Evolutionary conservation across 92 coral and sea anemone genomes (phyloP).

Genomic region (Actinernus sp.): DNA sequence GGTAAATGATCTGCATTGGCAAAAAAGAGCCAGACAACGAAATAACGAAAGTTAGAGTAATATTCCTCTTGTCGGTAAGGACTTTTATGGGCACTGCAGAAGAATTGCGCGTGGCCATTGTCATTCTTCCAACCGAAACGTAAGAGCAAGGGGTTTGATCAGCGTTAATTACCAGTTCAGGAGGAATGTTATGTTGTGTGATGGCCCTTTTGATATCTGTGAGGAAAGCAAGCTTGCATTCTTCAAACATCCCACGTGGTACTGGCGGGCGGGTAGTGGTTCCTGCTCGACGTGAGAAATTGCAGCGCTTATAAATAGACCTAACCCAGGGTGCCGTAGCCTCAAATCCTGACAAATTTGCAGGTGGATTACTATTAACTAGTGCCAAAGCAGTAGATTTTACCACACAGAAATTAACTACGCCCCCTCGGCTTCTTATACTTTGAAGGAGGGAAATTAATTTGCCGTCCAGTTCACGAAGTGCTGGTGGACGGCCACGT

Average conservation of each 20-base stretch:
- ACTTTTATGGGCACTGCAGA: constrained; percentile 48
- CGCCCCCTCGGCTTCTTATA: constrained; percentile 60
- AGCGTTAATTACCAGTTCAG: constrained; percentile 54
- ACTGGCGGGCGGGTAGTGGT: constrained; percentile 65
- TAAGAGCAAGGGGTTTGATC: constrained; percentile 61
- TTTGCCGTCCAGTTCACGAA: constrained; percentile 56
- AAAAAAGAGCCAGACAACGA: constrained; percentile 42
- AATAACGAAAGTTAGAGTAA: constrained; percentile 48
- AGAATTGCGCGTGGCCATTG: constrained; percentile 53
- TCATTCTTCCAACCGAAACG: constrained; percentile 64
- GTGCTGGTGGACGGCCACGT: no score
- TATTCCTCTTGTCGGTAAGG: constrained; percentile 46
- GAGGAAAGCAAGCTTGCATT: constrained; percentile 53
- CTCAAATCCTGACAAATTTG: constrained; percentile 42
- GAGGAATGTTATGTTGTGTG: constrained; percentile 44
- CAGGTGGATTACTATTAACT: constrained; percentile 24
- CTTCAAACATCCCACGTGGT: constrained; percentile 57
- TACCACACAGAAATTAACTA: constrained; percentile 42
- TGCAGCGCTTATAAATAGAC: constrained; percentile 61
- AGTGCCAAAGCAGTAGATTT: constrained; percentile 57
- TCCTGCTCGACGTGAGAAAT: constrained; percentile 64
- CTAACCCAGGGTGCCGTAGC: constrained; percentile 48
- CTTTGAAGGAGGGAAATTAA: constrained; percentile 46
- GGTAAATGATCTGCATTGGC: constrained; percentile 63
- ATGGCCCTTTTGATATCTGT: constrained; percentile 43